Evolutionary conservation across 1,140 invertebrate genomes (phyloP), one percentile per base, ranked within the genome.

Genomic region (Aphidius ervi): DNA sequence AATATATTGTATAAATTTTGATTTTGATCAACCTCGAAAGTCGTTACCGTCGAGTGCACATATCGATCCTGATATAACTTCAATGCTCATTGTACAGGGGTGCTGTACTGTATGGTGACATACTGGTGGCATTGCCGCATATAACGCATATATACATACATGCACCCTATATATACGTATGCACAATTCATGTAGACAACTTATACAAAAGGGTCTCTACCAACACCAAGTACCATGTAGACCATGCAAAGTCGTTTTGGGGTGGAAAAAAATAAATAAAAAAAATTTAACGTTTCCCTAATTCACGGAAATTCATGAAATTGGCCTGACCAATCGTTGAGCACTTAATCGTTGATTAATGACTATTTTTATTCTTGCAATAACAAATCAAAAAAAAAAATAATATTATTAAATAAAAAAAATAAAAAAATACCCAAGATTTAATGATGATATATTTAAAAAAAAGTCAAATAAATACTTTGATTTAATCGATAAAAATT

Each of bases 341-440:
- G 71, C 72, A 68, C 67, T 74, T 74, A 73, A 75, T 74, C 74
- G 73, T 72, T 74, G 74, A 74, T 75, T 70, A 74, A 75, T 74
- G 65, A 64, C 64, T 45, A 58, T 62, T 9, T 20, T 5, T 20
- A 49, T 20, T 20, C 47, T 6, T 8, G 9, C 5, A 3, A 31
- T 49, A 20, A 49, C 20, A 20, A 4, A 16, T 23, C 31, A 52
- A n/a, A 16, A n/a, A 40, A 9, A n/a, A n/a, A n/a, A n/a, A n/a
- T n/a, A n/a, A 37, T 55, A 39, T 43, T 6, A 39, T 40, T 60
- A 58, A 40, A 43, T 47, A 43, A 43, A 41, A 49, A 54, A n/a
- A n/a, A n/a, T n/a, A n/a, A n/a, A n/a, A 55, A 20, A 41, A 39
- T 16, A 20, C 23, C 43, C 53, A 43, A 23, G 5, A 39, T 37